Evolutionary conservation across 2,888 invertebrate species (phyloP), one percentile per base, ranked within the genome.

Genomic region (Myathropa florea): DNA sequence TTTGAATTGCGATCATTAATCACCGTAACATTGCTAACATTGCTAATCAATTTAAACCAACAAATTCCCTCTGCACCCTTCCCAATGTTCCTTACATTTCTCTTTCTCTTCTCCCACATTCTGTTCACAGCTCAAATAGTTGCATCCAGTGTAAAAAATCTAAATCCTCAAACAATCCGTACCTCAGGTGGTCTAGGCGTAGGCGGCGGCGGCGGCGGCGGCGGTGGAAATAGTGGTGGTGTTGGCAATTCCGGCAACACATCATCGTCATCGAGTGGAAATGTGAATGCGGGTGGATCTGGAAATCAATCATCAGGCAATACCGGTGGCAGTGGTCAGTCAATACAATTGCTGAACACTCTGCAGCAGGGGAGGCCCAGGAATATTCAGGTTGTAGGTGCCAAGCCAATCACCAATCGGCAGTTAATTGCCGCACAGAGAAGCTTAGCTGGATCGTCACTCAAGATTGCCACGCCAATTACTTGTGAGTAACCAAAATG

Each of bases 71-170:
- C 33, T 71, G 70, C n/a, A 55, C 60, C 71, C 71, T 10, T 9
- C 28, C 36, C 18, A 30, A 36, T 72, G 36, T 63, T 55, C 70
- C 72, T 86, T 68, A 61, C 55, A 60, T 75, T 65, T 57, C 55
- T 61, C 76, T 73, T 18, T 57, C 60, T 46, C 33, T 18, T 70
- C 72, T 28, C 23, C 28, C 53, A 65, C 61, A 73, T 72, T 63
- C 90, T 84, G 84, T 88, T 91, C 91, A 75, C 91, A 93, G 93
- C 93, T 91, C 93, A 95, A 92, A 93, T 95, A 90, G 95, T 95
- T 93, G 93, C 95, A 76, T 94, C 95, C 88, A 94, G 95, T 83
- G 95, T 95, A 91, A 95, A 95, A 92, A 94, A 93, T 89, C 88
- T 93, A 87, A 93, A 91, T 91, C 90, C 92, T 89, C 91, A 92